Evolutionary conservation across 1,140 invertebrate genomes (phyloP).

Genomic region (Tribolium madens): DNA sequence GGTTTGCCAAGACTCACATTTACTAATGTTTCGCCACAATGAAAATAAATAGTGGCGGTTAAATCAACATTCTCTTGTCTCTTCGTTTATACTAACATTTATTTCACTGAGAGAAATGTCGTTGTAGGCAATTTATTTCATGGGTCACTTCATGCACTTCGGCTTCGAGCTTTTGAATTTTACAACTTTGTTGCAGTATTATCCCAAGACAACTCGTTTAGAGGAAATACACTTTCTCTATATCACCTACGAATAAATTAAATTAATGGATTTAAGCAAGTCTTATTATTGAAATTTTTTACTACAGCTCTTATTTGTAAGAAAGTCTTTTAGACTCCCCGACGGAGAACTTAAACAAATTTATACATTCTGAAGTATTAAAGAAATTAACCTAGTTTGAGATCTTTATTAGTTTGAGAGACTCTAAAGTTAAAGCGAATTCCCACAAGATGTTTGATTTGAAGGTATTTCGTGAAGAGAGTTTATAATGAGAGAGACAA

Average conservation of each 20-base stretch:
- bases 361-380: conserved; percentile 26
- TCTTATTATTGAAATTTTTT: conserved; percentile 18
- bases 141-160: conserved; percentile 52
- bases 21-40: conserved; percentile 49
- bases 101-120: conserved; percentile 58
- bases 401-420: conserved; percentile 16
- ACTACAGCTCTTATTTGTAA: neutral
- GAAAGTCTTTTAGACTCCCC: conserved; percentile 12
- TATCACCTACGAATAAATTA: conserved; percentile 1
- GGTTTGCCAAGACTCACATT: conserved; percentile 16
- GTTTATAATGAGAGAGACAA: conserved; percentile 1
- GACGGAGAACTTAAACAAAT: conserved; percentile 1
- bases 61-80: conserved; percentile 60
- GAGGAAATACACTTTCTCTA: neutral
- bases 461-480: neutral
- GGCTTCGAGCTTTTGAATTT: conserved; percentile 20
- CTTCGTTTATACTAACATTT: conserved; percentile 58
- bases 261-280: conserved; percentile 2
- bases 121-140: conserved; percentile 61
- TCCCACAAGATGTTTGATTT: neutral
- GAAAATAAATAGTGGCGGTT: conserved; percentile 61
- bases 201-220: neutral
- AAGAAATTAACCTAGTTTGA: conserved; percentile 23
- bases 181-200: conserved; percentile 20
- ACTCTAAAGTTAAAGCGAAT: neutral